phyloP scores from a whole-genome alignment of 2,888 invertebrate genomes.

The Drosophila maculinotata region DNA sequence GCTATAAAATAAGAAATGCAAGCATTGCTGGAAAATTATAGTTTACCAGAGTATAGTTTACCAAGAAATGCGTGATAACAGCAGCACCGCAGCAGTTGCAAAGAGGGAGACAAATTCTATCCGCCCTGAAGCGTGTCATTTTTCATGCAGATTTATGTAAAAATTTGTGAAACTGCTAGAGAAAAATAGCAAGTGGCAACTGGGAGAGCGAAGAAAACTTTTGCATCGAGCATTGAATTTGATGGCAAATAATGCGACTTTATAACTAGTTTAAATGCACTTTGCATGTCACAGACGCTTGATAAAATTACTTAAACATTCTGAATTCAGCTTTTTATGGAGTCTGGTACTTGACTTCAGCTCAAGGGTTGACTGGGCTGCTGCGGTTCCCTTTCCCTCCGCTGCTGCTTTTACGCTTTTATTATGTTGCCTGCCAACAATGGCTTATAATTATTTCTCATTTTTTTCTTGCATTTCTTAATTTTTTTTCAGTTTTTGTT shows the following conservation, averaged over 20 bases:
- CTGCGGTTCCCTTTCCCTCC: conserved; percentile 3
- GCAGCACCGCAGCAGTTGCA: not conserved
- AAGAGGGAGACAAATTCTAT: not conserved
- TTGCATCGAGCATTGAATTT: conserved; percentile 65
- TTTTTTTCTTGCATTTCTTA: conserved; percentile 15
- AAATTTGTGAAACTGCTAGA: conserved; percentile 54
- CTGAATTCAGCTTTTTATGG: conserved; percentile 32
- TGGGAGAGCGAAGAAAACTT: conserved; percentile 48
- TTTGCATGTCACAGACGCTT: conserved; percentile 71
- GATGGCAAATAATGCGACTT: conserved; percentile 79
- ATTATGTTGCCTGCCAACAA: conserved; percentile 62
- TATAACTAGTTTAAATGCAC: conserved; percentile 78
- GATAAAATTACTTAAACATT: conserved; percentile 59
- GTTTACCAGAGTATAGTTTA: conserved; percentile 28
- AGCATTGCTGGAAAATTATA: conserved; percentile 29
- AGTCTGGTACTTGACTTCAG: conserved; percentile 47
- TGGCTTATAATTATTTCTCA: conserved; percentile 66
- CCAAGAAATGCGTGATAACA: conserved; percentile 43
- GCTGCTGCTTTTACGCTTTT: conserved; percentile 37
- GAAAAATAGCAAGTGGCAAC: conserved; percentile 29
- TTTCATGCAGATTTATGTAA: conserved; percentile 77
- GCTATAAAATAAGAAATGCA: conserved; percentile 24
- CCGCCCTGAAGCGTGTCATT: conserved; percentile 42
- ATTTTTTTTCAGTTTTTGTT: not conserved
- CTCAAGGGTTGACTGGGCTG: conserved; percentile 2